These are phyloP conservation scores for Toxotes chatareus DNA, from an alignment of 2,113 vertebrate species.

Conservation along the genomic window DNA sequence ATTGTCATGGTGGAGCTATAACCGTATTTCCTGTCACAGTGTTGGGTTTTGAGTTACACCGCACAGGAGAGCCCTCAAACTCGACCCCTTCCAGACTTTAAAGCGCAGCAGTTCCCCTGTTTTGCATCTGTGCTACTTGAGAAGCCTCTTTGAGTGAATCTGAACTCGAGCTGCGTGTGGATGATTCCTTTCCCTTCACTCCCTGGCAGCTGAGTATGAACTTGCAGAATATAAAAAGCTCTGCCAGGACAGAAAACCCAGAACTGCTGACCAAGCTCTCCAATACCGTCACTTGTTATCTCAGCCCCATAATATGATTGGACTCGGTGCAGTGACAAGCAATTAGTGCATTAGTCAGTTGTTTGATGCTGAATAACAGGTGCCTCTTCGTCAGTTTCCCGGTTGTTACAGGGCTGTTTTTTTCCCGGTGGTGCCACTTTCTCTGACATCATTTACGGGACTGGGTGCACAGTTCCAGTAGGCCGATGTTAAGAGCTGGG, in stretches of 20 bases:
- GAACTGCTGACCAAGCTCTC: slow-evolving; percentile 38
- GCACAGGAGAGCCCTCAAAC: slow-evolving; percentile 45
- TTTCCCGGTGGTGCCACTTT: slow-evolving; percentile 65
- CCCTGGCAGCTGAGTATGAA: slow-evolving; percentile 9
- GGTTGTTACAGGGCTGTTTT: slow-evolving; percentile 24
- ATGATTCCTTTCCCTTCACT: slow-evolving; percentile 25
- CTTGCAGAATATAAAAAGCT: slow-evolving; percentile 21
- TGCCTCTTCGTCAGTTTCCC: slow-evolving; percentile 53
- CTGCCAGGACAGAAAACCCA: slow-evolving; percentile 35
- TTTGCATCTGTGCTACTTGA: slow-evolving; percentile 51
- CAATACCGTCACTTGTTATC: slow-evolving; percentile 24
- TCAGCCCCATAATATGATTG: slow-evolving; percentile 11
- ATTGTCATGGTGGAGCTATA: slow-evolving; percentile 62
- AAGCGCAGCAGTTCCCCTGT: slow-evolving; percentile 30
- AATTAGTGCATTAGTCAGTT: slow-evolving; percentile 1
- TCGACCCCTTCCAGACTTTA: slow-evolving; percentile 23
- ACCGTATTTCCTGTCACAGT: slow-evolving; percentile 58
- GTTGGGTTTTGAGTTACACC: slow-evolving; percentile 62
- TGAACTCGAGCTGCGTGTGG: slow-evolving; percentile 44
- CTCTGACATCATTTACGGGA: slow-evolving; percentile 74
- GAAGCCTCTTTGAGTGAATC: slow-evolving; percentile 29
- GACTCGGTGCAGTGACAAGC: slow-evolving; percentile 12
- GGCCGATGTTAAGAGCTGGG: slow-evolving; percentile 15
- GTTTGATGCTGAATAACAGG: slow-evolving; percentile 35
- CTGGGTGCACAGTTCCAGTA: slow-evolving; percentile 48